These are phyloP conservation scores for Argopecten irradians DNA, from an alignment of 1,140 invertebrate genomes.

Conservation along the genomic window DNA sequence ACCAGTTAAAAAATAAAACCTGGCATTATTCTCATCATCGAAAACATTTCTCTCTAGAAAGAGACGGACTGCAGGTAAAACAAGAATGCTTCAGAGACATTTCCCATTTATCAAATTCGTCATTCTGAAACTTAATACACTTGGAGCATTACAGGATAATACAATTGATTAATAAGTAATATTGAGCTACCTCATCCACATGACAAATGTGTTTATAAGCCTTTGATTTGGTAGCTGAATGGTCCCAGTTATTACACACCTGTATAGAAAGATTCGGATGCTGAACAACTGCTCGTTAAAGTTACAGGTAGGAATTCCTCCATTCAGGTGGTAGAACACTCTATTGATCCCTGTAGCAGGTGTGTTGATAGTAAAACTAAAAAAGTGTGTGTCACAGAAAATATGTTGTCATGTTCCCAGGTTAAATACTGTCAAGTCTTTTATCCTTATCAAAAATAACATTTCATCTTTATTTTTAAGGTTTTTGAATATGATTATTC, in stretches of 20 bases:
- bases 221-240: slow-evolving; percentile 1
- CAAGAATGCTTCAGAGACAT: neutral
- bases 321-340: neutral
- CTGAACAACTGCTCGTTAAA: neutral
- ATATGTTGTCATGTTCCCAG: neutral
- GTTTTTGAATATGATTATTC: no score
- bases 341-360: neutral
- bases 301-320: neutral
- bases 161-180: neutral
- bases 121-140: neutral
- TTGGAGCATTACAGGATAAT: neutral
- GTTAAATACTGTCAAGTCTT: no score
- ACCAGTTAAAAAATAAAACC: neutral
- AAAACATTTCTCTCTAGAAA: neutral
- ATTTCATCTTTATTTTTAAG: no score
- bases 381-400: neutral
- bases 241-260: neutral
- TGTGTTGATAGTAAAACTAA: neutral
- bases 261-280: neutral
- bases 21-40: neutral
- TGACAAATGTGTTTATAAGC: neutral
- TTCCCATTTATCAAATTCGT: neutral
- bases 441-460: no score
- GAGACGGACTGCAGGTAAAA: neutral
- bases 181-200: neutral